Conservation (phyloP, 2,888 invertebrate species). For the Idaea aversata region DNA sequence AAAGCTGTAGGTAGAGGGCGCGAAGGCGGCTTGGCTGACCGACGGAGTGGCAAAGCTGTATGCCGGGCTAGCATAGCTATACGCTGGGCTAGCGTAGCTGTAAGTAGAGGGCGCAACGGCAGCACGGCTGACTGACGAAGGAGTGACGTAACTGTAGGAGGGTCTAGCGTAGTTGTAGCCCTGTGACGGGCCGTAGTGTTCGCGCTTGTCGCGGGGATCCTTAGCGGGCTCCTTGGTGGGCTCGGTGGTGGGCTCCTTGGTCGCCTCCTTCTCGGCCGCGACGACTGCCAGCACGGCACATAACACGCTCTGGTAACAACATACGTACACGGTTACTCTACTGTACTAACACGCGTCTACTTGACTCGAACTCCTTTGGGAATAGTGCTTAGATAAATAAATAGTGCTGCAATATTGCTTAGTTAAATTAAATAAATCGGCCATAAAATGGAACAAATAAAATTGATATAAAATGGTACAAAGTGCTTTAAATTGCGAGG, state of each 20-base stretch:
- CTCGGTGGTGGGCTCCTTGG: slow-evolving; percentile 30
- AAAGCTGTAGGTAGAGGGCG: slow-evolving; percentile 11
- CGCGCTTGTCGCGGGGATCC: slow-evolving; percentile 43
- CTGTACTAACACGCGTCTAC: not conserved
- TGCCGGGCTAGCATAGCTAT: slow-evolving; percentile 14
- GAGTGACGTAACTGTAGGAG: slow-evolving; percentile 7
- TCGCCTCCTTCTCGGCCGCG: slow-evolving; percentile 23
- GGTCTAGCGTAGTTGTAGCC: slow-evolving; percentile 15
- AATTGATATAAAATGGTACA: not conserved
- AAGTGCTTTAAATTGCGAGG: not conserved
- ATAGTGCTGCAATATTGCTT: too few species aligned
- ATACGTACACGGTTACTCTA: not conserved
- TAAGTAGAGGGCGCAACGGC: slow-evolving; percentile 9
- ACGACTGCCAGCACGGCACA: slow-evolving; percentile 36
- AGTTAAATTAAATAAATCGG: too few species aligned
- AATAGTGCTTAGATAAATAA: too few species aligned
- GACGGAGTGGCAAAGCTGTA: slow-evolving; percentile 12
- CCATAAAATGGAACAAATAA: not conserved
- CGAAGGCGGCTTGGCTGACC: slow-evolving; percentile 5
- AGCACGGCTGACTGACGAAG: slow-evolving; percentile 15
- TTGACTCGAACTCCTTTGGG: too few species aligned
- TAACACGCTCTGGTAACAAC: slow-evolving; percentile 31
- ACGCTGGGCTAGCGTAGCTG: slow-evolving; percentile 13
- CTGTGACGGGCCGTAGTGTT: slow-evolving; percentile 27
- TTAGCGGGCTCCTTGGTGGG: slow-evolving; percentile 31